Evolutionary conservation across 2,888 invertebrate species (phyloP).

Genomic region (Cremastobaeus sp.): DNA sequence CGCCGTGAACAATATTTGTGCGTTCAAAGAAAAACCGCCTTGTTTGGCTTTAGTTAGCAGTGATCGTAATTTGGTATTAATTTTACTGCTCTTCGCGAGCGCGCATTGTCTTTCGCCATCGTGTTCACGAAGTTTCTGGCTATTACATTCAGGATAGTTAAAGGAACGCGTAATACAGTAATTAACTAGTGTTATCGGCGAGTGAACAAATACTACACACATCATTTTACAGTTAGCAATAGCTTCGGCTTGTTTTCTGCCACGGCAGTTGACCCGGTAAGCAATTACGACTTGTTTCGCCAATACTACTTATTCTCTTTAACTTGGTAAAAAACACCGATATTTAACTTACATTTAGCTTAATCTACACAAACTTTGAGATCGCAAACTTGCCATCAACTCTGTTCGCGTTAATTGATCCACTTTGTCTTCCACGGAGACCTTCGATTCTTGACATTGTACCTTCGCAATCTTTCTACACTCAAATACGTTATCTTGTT

Average conservation of each 20-base stretch:
- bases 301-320: constrained; percentile 26
- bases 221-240: constrained; percentile 45
- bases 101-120: constrained; percentile 44
- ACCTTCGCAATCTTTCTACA: not conserved
- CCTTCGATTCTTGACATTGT: constrained; percentile 1
- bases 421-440: constrained; percentile 12
- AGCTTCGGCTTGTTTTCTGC: constrained; percentile 16
- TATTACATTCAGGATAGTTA: constrained; percentile 38
- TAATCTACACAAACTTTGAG: constrained; percentile 41
- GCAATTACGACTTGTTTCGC: constrained; percentile 32
- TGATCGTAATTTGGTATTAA: constrained; percentile 42
- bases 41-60: constrained; percentile 40
- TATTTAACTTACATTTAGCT: constrained; percentile 39
- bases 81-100: constrained; percentile 44
- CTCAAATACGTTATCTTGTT: too few species aligned
- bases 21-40: constrained; percentile 37
- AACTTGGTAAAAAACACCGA: constrained; percentile 54
- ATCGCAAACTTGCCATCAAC: constrained; percentile 4
- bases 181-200: constrained; percentile 51
- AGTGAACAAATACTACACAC: constrained; percentile 52
- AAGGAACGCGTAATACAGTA: constrained; percentile 49
- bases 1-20: constrained; percentile 22
- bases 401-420: constrained; percentile 34
- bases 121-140: constrained; percentile 34
- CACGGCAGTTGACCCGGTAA: constrained; percentile 19